Evolutionary conservation across 1,140 invertebrate genomes (phyloP), one percentile per base, ranked within the genome.

Genomic region (Ericerus pela): DNA sequence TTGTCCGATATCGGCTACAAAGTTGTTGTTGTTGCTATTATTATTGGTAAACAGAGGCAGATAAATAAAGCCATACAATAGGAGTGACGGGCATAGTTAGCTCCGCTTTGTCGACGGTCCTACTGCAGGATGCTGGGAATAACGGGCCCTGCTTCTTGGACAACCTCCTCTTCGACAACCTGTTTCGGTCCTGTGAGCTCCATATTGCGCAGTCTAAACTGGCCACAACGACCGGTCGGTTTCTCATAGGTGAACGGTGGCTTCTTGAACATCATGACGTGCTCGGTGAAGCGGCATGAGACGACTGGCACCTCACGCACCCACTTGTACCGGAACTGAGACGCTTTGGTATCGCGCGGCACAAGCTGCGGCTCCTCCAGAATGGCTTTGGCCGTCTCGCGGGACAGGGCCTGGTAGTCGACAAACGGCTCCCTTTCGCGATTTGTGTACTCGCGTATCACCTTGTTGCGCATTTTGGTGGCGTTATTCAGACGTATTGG

Each of bases 211-310:
- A 47, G 16, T 22, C 41, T 20, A 47, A 24, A 47, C 41, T 24
- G 11, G 4, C 41, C 41, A 24, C 41, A 47, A 47, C 6, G 41
- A 4, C 41, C 4, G 10, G 2, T 24, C 16, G 20, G 3, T 47
- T 24, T 20, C 5, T 47, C 41, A 24, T 14, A 47, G 10, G 41
- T 22, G 18, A 47, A 47, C 18, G 41, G 41, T 3, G 41, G 41
- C 26, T 47, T 47, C 20, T 24, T 47, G 20, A 24, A 47, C 41
- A 47, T 47, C 16, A 47, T 47, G 8, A 47, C 41, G 41, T 47
- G 41, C 14, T 47, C 41, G 41, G 41, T 47, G 41, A 47, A 47
- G 10, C 41, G 41, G 16, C 41, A 47, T 24, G 41, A 47, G 16
- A 47, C 41, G 12, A 47, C 41, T 2, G 41, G 41, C 20, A 47